A percentile compares a stretch with the other conserved stretches of the same genome.
Conservation (phyloP, 2,113 vertebrate genomes). For the Calidris pygmaea region DNA sequence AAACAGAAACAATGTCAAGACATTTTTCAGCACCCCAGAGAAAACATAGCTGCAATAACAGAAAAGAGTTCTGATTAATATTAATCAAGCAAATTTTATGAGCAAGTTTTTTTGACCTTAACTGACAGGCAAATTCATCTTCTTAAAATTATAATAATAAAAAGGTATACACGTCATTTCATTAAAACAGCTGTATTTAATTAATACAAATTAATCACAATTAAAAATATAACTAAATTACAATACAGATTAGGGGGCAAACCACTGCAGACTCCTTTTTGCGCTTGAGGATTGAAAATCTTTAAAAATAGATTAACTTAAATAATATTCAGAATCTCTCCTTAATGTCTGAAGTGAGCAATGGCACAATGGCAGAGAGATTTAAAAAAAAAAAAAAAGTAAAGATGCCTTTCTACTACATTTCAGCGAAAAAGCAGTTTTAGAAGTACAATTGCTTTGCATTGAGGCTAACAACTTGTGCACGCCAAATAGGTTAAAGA, state of each 20-base stretch:
- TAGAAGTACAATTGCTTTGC: background rate
- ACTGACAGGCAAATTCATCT: background rate
- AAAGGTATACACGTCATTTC: background rate
- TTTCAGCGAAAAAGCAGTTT: background rate
- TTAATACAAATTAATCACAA: background rate
- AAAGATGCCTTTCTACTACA: background rate
- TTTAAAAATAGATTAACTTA: background rate
- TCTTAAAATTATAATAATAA: background rate
- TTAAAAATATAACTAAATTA: background rate
- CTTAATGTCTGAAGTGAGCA: background rate
- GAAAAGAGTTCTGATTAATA: background rate
- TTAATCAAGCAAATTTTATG: background rate
- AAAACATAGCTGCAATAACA: background rate
- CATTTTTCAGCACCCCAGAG: background rate
- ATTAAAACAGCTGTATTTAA: background rate
- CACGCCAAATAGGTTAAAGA: background rate
- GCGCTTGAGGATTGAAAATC: background rate
- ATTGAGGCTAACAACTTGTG: background rate
- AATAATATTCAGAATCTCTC: background rate
- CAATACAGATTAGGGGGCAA: background rate
- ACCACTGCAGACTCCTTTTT: background rate
- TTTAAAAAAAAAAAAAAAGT: background rate
- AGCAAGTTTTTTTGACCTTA: background rate
- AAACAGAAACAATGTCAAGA: background rate
- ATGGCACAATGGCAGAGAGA: background rate